Evolutionary conservation across 2,888 invertebrate genomes (phyloP).

Genomic region (Linyphia triangularis): DNA sequence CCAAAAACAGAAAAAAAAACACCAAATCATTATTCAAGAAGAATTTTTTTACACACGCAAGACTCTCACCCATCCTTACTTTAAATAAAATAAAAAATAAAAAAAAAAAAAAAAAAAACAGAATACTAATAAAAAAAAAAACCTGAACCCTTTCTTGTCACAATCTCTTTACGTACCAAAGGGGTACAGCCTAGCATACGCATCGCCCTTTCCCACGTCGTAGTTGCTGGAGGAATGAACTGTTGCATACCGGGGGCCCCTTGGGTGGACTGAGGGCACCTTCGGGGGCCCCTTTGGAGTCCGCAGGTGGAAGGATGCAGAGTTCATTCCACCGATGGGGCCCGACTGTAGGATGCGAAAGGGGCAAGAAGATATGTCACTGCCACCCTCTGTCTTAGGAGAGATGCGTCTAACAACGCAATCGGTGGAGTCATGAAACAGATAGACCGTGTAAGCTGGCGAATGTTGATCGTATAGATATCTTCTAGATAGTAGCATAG

Average conservation of each 20-base stretch:
- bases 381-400: not conserved
- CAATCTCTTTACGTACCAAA: not conserved
- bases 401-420: no score
- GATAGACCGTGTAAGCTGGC: no score
- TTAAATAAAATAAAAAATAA: not conserved
- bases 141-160: slow-evolving; percentile 19
- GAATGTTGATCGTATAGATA: no score
- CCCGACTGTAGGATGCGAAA: not conserved
- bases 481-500: no score
- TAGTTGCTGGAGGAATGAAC: slow-evolving; percentile 45
- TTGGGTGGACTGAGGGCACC: not conserved
- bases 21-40: not conserved
- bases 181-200: no score
- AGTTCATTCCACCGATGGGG: slow-evolving; percentile 62
- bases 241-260: slow-evolving; percentile 54
- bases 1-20: slow-evolving; percentile 6
- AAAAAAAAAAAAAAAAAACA: slow-evolving; percentile 1
- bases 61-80: not conserved
- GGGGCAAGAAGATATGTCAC: not conserved
- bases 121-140: not conserved
- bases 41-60: not conserved
- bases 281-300: slow-evolving; percentile 34
- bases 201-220: slow-evolving; percentile 56
- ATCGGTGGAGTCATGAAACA: no score
- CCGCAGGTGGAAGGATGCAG: slow-evolving; percentile 71